phyloP scores from a whole-genome alignment of 2,113 vertebrate species.

The Pavo muticus region DNA sequence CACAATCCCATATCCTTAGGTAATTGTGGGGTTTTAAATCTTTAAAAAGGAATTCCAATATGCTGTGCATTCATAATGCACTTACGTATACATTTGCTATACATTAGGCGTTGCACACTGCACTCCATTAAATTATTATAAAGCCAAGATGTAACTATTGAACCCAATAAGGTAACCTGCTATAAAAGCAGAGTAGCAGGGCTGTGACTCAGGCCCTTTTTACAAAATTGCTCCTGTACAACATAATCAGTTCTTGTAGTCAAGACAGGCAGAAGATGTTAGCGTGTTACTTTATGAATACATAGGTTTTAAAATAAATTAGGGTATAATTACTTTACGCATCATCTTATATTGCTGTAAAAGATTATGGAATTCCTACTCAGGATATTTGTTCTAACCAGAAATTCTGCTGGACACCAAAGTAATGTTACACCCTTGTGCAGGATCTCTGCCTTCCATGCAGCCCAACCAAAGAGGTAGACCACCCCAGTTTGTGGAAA shows the following conservation, averaged over 20 bases:
- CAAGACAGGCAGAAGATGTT: not conserved
- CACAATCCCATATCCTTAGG: slow-evolving; percentile 97
- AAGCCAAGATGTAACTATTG: not conserved
- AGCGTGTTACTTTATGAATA: not conserved
- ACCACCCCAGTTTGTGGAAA: not conserved
- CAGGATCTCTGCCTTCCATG: not conserved
- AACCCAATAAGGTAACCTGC: not conserved
- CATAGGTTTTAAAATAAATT: not conserved
- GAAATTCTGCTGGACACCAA: not conserved
- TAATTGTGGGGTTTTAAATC: slow-evolving; percentile 61
- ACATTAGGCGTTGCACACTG: not conserved
- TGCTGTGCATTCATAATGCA: not conserved
- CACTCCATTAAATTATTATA: not conserved
- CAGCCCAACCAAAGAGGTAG: not conserved
- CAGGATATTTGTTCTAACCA: not conserved
- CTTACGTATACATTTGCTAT: not conserved
- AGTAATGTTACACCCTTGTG: not conserved
- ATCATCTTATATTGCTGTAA: not conserved
- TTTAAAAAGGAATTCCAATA: not conserved
- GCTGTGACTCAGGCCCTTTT: not conserved
- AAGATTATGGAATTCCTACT: not conserved
- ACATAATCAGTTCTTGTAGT: not conserved
- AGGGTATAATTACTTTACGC: not conserved
- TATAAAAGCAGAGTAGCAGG: not conserved
- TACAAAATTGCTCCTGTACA: not conserved